phyloP scores from a whole-genome alignment of 1,140 invertebrate genomes.

The Dendrolimus kikuchii region DNA sequence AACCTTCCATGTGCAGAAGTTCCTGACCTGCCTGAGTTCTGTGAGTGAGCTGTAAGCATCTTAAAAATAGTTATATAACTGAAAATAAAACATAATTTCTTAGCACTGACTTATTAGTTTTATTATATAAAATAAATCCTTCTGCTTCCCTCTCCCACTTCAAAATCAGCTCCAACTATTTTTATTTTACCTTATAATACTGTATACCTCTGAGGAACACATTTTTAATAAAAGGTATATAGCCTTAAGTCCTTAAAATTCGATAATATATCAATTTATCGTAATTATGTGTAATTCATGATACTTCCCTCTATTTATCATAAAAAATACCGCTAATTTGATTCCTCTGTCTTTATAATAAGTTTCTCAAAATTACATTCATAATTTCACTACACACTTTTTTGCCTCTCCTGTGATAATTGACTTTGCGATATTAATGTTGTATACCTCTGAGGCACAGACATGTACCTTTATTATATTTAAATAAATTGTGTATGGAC shows the following conservation, averaged over 20 bases:
- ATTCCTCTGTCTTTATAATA: not conserved
- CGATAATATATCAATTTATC: not conserved
- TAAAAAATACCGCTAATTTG: not conserved
- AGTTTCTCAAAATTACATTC: not conserved
- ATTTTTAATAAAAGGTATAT: no score
- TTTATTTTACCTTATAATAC: constrained; percentile 2
- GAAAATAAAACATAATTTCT: no score
- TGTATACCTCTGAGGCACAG: no score
- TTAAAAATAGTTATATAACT: no score
- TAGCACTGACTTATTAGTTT: not conserved
- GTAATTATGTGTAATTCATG: not conserved
- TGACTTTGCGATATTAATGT: no score
- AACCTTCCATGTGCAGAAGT: constrained; percentile 5
- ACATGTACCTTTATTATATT: no score
- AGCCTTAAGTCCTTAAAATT: no score
- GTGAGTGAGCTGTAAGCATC: not conserved
- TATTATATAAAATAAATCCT: constrained; percentile 5
- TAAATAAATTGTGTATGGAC: no score
- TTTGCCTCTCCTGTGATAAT: not conserved
- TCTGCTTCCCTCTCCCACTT: no score
- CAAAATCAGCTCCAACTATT: constrained; percentile 1
- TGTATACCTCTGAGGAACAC: constrained; percentile 2
- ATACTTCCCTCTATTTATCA: not conserved
- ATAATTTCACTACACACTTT: not conserved
- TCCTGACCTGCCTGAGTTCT: constrained; percentile 1